Evolutionary conservation across 2,113 vertebrate species (phyloP).

Genomic region (Myrmophylax atrothorax): DNA sequence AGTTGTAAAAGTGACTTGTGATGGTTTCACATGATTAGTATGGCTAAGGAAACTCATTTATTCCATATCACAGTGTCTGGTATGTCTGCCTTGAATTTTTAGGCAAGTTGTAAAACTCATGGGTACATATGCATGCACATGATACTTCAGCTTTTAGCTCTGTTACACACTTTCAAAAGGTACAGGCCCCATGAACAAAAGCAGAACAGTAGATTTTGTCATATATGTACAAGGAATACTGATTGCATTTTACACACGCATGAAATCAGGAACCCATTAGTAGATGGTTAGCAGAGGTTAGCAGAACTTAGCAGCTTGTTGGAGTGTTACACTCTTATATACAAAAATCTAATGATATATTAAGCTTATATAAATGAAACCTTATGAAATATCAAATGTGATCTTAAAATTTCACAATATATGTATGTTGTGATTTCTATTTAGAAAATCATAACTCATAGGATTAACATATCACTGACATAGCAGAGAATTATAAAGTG

Average conservation of each 20-base stretch:
- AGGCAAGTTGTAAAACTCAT: background rate
- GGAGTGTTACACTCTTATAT: background rate
- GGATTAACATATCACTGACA: background rate
- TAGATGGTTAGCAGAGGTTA: rapidly evolving
- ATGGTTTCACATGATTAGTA: background rate
- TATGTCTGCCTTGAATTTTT: background rate
- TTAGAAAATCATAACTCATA: background rate
- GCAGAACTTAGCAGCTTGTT: background rate
- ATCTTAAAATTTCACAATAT: background rate
- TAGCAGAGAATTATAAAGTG: background rate
- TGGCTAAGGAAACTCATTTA: background rate
- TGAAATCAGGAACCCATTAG: background rate
- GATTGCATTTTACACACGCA: background rate
- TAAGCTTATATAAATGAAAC: background rate
- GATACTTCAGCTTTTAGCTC: background rate
- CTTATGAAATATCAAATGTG: background rate
- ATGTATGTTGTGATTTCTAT: background rate
- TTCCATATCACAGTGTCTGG: background rate
- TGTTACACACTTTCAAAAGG: background rate
- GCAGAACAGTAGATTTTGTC: background rate
- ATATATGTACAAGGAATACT: background rate
- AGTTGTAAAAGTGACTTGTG: background rate
- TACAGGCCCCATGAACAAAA: background rate
- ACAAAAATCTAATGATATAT: background rate
- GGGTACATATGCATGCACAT: background rate